Base-by-base conservation (phyloP, 2,113 vertebrate genomes). In the Pachypanchax playfairii region DNA sequence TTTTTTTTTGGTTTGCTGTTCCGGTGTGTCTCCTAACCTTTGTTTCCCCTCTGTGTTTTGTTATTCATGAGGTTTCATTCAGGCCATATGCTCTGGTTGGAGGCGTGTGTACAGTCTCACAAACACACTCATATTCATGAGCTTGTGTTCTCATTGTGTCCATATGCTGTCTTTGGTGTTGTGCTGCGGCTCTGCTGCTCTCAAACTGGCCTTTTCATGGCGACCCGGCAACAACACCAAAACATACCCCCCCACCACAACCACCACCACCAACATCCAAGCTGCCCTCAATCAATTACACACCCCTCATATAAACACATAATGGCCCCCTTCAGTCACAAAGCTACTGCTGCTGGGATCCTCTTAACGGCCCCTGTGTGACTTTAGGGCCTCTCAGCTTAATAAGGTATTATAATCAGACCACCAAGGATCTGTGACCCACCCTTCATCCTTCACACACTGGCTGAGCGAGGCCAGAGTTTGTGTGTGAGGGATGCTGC, bases 131-230 rank as follows among this genome's bases (percentile, higher is more conserved):
- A 79, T 87, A 90, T 87, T 87, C 86, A 90, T 88, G 85, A 88
- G 84, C 77, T 81, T 83, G 86, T 82, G 75, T 49, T 85, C 75
- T 90, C 83, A 89, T 89, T 87, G 89, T 90, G 75, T 85, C 92
- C 92, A 93, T 94, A 93, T 93, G 93, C 83, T 91, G 80, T 67
- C 75, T 80, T 86, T 92, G 87, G 91, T 92, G 90, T 89, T 86
- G 80, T 87, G 74, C 85, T 90, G 91, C 85, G 89, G 87, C 75
- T 91, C 82, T 88, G 88, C 85, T 90, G 89, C 85, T 91, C 84
- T 75, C 90, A 89, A 91, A 92, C 91, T 73, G 91, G 77, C 77
- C 86, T 84, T 92, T 93, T 92, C 85, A 88, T 60, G 43, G 15
- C 38, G 8, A 69, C 43, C 67, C 8, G 0, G 53, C 39, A 49